phyloP scores from a whole-genome alignment of 30 jellyfish, hydroid and myxozoan genomes.

The Nemopilema nomurai region DNA sequence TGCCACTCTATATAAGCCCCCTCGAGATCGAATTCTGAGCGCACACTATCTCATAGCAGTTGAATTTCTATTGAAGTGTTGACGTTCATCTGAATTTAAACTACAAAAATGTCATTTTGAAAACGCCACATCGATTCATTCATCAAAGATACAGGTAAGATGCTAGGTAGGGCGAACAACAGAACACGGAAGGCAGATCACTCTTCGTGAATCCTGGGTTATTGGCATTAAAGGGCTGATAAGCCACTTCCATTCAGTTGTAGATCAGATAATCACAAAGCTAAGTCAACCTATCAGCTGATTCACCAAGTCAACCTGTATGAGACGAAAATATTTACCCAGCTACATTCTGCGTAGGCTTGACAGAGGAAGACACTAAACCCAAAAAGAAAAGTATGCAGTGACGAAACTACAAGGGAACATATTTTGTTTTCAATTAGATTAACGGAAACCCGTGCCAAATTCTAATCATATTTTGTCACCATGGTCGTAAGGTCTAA shows the following conservation, averaged over 20 bases:
- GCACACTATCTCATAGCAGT: no score
- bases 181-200: no score
- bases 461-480: not conserved
- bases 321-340: not conserved
- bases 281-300: not conserved
- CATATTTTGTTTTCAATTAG: not conserved
- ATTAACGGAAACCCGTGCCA: not conserved
- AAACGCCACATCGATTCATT: no score
- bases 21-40: no score
- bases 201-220: no score
- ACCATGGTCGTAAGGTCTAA: not conserved
- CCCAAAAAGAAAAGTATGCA: not conserved
- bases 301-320: not conserved
- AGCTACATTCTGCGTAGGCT: not conserved
- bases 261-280: not conserved
- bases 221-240: not conserved
- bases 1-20: no score
- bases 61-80: no score
- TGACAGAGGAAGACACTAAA: not conserved
- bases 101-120: no score
- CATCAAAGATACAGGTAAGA: no score
- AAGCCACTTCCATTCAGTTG: not conserved
- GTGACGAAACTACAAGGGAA: not conserved
- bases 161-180: no score
- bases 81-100: no score